These are phyloP conservation scores for Limenitis arthemis DNA, from an alignment of 2,888 invertebrate species.

Conservation along the genomic window DNA sequence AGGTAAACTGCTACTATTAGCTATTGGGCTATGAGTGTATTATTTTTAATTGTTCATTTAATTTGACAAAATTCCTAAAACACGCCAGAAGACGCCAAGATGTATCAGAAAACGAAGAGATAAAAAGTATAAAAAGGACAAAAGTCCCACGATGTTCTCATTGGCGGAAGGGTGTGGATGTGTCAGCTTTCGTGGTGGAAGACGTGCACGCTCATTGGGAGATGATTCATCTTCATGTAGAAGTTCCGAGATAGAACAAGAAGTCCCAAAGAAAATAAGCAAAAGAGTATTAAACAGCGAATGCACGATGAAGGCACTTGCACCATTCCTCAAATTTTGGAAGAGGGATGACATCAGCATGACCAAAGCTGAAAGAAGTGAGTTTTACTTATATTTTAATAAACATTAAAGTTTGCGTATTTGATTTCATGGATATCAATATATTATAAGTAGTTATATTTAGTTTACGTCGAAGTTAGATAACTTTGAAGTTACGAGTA, in stretches of 20 bases:
- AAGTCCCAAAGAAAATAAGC: conserved; percentile 54
- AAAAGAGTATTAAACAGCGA: conserved; percentile 54
- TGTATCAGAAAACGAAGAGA: conserved; percentile 66
- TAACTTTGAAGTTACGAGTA: no score
- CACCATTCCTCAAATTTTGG: conserved; percentile 78
- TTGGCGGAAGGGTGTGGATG: conserved; percentile 65
- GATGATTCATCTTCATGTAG: conserved; percentile 65
- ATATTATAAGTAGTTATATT: background rate
- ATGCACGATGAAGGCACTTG: conserved; percentile 67
- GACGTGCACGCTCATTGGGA: conserved; percentile 52
- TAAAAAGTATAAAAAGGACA: conserved; percentile 59
- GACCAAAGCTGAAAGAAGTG: conserved; percentile 84
- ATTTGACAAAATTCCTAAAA: conserved; percentile 53
- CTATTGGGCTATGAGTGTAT: conserved; percentile 28
- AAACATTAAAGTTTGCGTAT: background rate
- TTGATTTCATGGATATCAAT: background rate
- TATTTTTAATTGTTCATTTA: conserved; percentile 5
- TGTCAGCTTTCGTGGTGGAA: conserved; percentile 55
- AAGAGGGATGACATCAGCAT: conserved; percentile 80
- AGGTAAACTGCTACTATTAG: conserved; percentile 27
- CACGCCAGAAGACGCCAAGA: conserved; percentile 54
- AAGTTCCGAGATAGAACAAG: conserved; percentile 66
- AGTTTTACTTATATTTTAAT: conserved; percentile 40
- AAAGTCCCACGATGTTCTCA: conserved; percentile 64
- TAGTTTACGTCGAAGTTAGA: no score